Base-by-base conservation (phyloP, 2,888 invertebrate species). In the Baccha elongata region DNA sequence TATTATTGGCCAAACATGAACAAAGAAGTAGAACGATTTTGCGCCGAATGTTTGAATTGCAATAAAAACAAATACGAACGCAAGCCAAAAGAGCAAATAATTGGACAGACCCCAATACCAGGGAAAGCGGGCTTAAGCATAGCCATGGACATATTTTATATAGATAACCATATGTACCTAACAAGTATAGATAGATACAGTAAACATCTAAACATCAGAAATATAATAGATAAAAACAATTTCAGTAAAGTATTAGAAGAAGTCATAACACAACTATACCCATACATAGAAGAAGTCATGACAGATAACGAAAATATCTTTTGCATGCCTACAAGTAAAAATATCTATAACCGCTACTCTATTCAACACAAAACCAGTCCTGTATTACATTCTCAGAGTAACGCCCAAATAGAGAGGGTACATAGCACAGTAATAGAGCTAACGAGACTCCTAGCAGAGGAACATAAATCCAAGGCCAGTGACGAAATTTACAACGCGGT, bases 271-370 rank as follows among this genome's bases (percentile, higher is more conserved):
- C n/a, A n/a, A n/a, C n/a, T n/a, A n/a, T n/a, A n/a, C n/a, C n/a
- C n/a, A n/a, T 44, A 44, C 44, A 44, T 19, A 19, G 19, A 19
- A 44, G 44, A 19, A 15, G 19, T 44, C 44, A 44, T 44, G 44
- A 44, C 44, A 8, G 44, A 44, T 44, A 46, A 46, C 46, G 46
- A 46, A 11, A 46, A 46, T 46, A 46, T 46, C 46, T 46, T 46
- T 46, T 46, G 46, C 23, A 46, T 46, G 46, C 46, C 46, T 46
- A n/a, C 40, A 40, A 40, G 40, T 40, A 40, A 40, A 40, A 40
- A 13, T 4, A 40, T 40, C 6, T 40, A 40, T 40, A 40, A 46
- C 23, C 44, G 19, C 44, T 8, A 44, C 44, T n/a, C n/a, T n/a
- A n/a, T n/a, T n/a, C n/a, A n/a, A n/a, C n/a, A n/a, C n/a, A n/a